Percentiles rank a stretch among this genome's conserved stretches.
These are phyloP conservation scores for Xiphophorus hellerii DNA, from an alignment of 2,113 vertebrate species.

Conservation along the genomic window DNA sequence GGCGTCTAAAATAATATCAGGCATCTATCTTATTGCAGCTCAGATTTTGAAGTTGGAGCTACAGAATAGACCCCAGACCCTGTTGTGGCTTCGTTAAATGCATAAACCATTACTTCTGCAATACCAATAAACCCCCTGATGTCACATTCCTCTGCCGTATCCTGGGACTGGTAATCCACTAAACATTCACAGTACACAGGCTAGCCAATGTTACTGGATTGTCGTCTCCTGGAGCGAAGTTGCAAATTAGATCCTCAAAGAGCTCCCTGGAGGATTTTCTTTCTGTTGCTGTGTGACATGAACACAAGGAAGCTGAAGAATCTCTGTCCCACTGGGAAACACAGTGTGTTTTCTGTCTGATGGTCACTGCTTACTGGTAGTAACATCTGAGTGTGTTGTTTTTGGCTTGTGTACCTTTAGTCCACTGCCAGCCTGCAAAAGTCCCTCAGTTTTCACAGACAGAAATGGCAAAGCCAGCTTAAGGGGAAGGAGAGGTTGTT, in stretches of 20 bases:
- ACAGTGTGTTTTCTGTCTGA: constrained; percentile 11
- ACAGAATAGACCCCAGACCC: constrained; percentile 9
- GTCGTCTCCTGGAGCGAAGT: not conserved
- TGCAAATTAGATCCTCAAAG: constrained; percentile 31
- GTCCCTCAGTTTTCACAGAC: constrained; percentile 23
- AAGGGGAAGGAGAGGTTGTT: constrained; percentile 52
- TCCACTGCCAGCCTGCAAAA: constrained; percentile 20
- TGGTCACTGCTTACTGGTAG: constrained; percentile 3
- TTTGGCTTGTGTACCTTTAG: constrained; percentile 21
- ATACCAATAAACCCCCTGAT: constrained; percentile 30
- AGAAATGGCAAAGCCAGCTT: constrained; percentile 50
- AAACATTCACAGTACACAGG: not conserved
- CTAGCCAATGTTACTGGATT: constrained; percentile 11
- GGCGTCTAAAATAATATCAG: not conserved
- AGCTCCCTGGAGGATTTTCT: constrained; percentile 28
- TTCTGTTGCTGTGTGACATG: constrained; percentile 14
- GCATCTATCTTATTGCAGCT: not conserved
- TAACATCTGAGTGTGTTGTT: constrained; percentile 28
- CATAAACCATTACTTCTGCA: constrained; percentile 35
- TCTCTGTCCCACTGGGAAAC: not conserved
- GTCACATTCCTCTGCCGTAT: constrained; percentile 34
- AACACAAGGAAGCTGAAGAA: constrained; percentile 13
- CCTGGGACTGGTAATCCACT: constrained; percentile 36
- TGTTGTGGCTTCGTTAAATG: constrained; percentile 35
- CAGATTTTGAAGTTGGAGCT: not conserved